Evolutionary conservation across 2,888 invertebrate genomes (phyloP), one percentile per base, ranked within the genome.

Genomic region (Chydorus sphaericus): DNA sequence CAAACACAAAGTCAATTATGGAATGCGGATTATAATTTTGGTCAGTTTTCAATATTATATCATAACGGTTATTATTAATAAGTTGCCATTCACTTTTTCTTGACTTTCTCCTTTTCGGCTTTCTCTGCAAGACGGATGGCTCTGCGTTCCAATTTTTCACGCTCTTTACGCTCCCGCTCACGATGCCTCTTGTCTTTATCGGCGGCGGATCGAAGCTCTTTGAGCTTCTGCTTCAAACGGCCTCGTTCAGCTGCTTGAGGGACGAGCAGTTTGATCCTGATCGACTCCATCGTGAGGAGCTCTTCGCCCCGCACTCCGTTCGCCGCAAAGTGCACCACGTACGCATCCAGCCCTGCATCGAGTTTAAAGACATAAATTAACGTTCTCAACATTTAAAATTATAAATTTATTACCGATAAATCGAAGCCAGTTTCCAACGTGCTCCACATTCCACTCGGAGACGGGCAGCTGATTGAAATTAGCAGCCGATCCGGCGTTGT

Each of bases 241-340:
- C 81, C 80, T 68, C 89, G 88, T 69, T 89, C 88, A 59, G 87
- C 85, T 36, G 81, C 79, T 55, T 77, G 76, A 50, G 89, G 80
- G 48, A 87, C 87, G 48, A 88, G 76, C 61, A 83, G 79, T 74
- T 96, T 97, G 61, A 97, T 81, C 72, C 91, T 92, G 57, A 87
- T 82, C 1, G 92, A 89, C 67, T 93, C 92, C 55, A 97, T 75
- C 60, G 85, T 81, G 48, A 97, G 74, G 57, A 97, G 75, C 55
- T 87, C 82, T 33, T 81, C 77, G 20, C 97, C 97, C 69, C 87
- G 88, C 54, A 97, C 85, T 66, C 85, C 85, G 64, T 88, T 82
- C 64, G 89, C 86, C 55, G 86, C 80, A 70, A 94, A 91, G 64
- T 87, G 85, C 51, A 86, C 79, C 63, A 87, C 83, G 73, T 89